Evolutionary conservation across 2,888 invertebrate genomes (phyloP), one percentile per base, ranked within the genome.

Genomic region (Nebria brevicollis): DNA sequence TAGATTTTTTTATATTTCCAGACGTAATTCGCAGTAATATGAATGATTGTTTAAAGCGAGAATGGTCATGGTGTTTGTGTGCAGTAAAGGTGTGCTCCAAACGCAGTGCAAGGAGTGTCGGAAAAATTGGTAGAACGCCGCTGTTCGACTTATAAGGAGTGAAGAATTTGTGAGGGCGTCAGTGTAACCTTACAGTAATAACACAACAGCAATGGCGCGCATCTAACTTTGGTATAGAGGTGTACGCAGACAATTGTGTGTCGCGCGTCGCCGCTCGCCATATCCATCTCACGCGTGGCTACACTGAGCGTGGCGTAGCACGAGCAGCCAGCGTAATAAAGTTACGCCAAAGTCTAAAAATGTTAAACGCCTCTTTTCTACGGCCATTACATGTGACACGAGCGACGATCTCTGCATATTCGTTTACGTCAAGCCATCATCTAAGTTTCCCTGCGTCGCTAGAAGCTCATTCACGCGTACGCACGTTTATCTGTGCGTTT

Each of bases 251-350:
- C 78, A 78, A 73, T 78, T 72, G 78, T 64, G 78, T 78, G 78
- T 78, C 41, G 72, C 78, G 78, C 72, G 64, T 72, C 78, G 43
- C n/a, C 72, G 73, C 68, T 25, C 73, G 65, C 73, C 13, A 66
- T 73, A 73, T 78, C 78, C 78, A 78, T 78, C 72, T 78, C 78
- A 78, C 78, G 78, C 78, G 73, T 78, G 78, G 42, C 54, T 65
- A 73, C 78, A 34, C 25, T 6, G 64, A 72, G 20, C 73, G 34
- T 34, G 34, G 34, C 34, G 34, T 34, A 34, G 34, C 34, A 34
- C 34, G 34, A 34, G 34, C 34, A 34, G 34, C 34, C 34, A 34
- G 68, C 78, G 65, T 78, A 78, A 78, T 78, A 72, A 78, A 78
- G 73, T 78, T 78, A 73, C 74, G 74, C 41, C 34, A 41, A 34